phyloP scores from a whole-genome alignment of 2,113 vertebrate species.

The Triplophysa tibetana region DNA sequence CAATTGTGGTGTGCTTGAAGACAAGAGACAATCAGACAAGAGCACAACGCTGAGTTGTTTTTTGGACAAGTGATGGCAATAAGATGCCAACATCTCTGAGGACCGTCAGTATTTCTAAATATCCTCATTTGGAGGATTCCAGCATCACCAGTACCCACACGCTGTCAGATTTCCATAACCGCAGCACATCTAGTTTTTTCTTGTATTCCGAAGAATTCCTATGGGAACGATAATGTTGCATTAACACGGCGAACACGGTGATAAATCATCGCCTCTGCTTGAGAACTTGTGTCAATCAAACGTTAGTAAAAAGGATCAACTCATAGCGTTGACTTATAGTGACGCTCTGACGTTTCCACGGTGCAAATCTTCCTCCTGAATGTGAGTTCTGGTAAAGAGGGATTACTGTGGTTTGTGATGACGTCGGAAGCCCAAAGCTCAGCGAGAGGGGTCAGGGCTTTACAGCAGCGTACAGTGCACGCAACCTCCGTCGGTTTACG shows the following conservation, averaged over 20 bases:
- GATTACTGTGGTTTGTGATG: constrained; percentile 43
- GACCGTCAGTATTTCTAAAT: constrained; percentile 16
- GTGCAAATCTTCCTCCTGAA: constrained; percentile 18
- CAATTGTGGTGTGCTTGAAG: constrained; percentile 4
- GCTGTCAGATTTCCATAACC: constrained; percentile 37
- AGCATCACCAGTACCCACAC: constrained; percentile 12
- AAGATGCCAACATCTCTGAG: constrained; percentile 3
- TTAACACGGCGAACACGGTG: constrained; percentile 2
- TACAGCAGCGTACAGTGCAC: background rate
- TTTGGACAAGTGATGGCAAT: constrained; percentile 3
- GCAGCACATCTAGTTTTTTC: constrained; percentile 34
- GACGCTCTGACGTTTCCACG: constrained; percentile 35
- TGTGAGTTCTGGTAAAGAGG: constrained; percentile 23
- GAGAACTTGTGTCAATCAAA: constrained; percentile 23
- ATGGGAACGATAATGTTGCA: constrained; percentile 14
- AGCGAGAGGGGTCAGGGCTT: constrained; percentile 14
- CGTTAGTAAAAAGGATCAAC: constrained; percentile 21
- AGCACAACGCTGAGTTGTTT: constrained; percentile 23
- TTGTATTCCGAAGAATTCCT: constrained; percentile 26
- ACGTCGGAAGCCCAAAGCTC: constrained; percentile 24
- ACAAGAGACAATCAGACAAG: constrained; percentile 15
- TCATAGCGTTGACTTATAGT: constrained; percentile 18
- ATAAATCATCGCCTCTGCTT: constrained; percentile 36
- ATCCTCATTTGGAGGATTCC: constrained; percentile 29
- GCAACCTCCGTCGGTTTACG: background rate